Percentiles rank a stretch among this genome's conserved stretches.
phyloP scores from a whole-genome alignment of 2,797 vertebrate genomes.

The Hippocampus kuda region DNA sequence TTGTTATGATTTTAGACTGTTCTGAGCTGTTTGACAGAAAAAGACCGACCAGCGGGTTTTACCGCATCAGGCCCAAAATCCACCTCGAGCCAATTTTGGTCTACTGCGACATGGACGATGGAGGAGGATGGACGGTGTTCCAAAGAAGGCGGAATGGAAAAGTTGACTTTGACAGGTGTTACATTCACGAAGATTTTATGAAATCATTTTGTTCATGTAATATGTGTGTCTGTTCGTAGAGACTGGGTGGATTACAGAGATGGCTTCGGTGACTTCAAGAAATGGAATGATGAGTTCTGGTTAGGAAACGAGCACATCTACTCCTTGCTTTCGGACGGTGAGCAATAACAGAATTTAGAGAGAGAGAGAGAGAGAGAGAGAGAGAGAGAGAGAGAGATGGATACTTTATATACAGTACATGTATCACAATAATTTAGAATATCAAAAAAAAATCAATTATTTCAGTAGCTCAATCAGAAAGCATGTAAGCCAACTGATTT shows the following conservation, averaged over 20 bases:
- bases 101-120: conserved; percentile 87
- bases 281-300: conserved; percentile 84
- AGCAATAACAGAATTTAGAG: conserved; percentile 1
- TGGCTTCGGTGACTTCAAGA: conserved; percentile 80
- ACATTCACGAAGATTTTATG: background rate
- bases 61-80: conserved; percentile 69
- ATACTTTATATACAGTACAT: no score
- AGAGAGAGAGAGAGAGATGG: no score
- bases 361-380: no score
- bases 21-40: conserved; percentile 70
- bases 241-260: conserved; percentile 83
- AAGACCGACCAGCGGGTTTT: conserved; percentile 71
- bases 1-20: conserved; percentile 64
- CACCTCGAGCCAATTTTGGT: conserved; percentile 73
- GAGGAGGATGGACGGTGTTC: conserved; percentile 83
- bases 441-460: no score
- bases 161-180: conserved; percentile 79
- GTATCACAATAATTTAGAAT: no score
- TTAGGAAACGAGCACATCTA: conserved; percentile 81
- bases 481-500: background rate
- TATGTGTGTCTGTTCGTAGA: conserved; percentile 44
- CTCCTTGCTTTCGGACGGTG: conserved; percentile 71
- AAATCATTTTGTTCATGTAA: background rate
- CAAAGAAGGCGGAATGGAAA: conserved; percentile 76
- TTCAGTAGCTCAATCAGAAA: background rate